Conservation (phyloP, 2,113 vertebrate genomes). For the Dasypus novemcinctus region DNA sequence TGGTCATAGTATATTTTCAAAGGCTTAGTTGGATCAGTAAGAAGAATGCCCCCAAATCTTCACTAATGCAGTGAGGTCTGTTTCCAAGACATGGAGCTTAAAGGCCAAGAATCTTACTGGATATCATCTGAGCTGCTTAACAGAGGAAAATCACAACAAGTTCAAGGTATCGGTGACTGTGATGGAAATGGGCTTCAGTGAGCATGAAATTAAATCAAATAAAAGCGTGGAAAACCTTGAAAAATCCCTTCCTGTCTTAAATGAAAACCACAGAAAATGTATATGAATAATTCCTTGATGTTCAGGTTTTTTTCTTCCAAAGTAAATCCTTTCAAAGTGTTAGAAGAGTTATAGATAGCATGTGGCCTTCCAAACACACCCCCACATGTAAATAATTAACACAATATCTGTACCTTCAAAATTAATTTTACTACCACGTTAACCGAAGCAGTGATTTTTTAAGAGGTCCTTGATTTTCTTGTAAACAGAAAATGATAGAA, state of each 20-base stretch:
- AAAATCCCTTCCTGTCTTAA: slow-evolving; percentile 61
- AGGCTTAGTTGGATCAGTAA: slow-evolving; percentile 57
- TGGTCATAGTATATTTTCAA: slow-evolving; percentile 60
- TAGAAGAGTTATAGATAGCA: slow-evolving; percentile 4
- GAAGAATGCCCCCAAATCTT: slow-evolving; percentile 59
- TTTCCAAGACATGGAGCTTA: slow-evolving; percentile 69
- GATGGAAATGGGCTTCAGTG: slow-evolving; percentile 63
- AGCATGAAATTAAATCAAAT: slow-evolving; percentile 77
- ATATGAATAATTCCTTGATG: slow-evolving; percentile 59
- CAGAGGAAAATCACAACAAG: slow-evolving; percentile 56
- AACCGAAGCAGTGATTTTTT: slow-evolving; percentile 42
- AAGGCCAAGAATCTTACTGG: slow-evolving; percentile 59
- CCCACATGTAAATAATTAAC: slow-evolving; percentile 50
- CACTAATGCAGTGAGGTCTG: slow-evolving; percentile 49
- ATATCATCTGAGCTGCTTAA: slow-evolving; percentile 59
- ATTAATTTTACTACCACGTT: not conserved
- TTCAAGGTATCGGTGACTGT: slow-evolving; percentile 68
- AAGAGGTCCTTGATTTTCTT: slow-evolving; percentile 27
- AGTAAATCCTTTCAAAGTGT: slow-evolving; percentile 63
- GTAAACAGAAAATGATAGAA: not conserved
- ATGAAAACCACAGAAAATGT: slow-evolving; percentile 65
- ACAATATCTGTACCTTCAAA: slow-evolving; percentile 29
- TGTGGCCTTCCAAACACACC: slow-evolving; percentile 16
- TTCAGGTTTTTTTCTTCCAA: slow-evolving; percentile 34
- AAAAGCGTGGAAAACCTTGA: slow-evolving; percentile 60